These are phyloP conservation scores for Taeniopygia guttata DNA, from an alignment of 2,797 vertebrate species.

Conservation along the genomic window DNA sequence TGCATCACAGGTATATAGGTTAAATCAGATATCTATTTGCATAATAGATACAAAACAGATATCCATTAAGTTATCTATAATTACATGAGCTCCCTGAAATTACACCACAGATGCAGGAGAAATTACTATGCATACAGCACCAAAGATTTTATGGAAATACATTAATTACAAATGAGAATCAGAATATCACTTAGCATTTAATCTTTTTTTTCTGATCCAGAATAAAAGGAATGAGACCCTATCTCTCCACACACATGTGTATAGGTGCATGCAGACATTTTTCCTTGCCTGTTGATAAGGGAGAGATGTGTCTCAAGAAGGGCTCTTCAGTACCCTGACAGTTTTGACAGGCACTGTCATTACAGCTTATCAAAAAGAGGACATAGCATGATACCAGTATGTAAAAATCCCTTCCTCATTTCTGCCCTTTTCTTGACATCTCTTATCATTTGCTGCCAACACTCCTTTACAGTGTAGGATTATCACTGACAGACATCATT, in stretches of 20 bases:
- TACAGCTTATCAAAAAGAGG: slow-evolving; percentile 56
- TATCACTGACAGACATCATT: neutral
- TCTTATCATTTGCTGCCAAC: slow-evolving; percentile 29
- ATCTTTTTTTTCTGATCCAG: neutral
- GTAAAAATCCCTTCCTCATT: slow-evolving; percentile 29
- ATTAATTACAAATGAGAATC: neutral
- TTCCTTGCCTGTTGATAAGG: slow-evolving; percentile 23
- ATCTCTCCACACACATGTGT: neutral
- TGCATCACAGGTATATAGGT: neutral
- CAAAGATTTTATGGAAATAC: neutral
- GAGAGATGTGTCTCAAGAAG: neutral
- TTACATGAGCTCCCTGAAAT: neutral
- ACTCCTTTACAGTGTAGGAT: neutral
- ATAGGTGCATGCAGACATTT: neutral
- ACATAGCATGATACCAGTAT: slow-evolving; percentile 10
- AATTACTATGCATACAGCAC: neutral
- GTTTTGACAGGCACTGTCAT: slow-evolving; percentile 55
- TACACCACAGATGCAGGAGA: neutral
- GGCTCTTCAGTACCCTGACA: slow-evolving; percentile 37
- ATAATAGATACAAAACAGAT: neutral
- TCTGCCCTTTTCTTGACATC: slow-evolving; percentile 25
- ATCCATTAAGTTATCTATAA: neutral
- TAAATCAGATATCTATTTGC: neutral
- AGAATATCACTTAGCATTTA: neutral
- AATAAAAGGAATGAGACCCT: neutral